Evolutionary conservation across 2,113 vertebrate species (phyloP), one percentile per base, ranked within the genome.

Genomic region (Pluvianellus socialis): DNA sequence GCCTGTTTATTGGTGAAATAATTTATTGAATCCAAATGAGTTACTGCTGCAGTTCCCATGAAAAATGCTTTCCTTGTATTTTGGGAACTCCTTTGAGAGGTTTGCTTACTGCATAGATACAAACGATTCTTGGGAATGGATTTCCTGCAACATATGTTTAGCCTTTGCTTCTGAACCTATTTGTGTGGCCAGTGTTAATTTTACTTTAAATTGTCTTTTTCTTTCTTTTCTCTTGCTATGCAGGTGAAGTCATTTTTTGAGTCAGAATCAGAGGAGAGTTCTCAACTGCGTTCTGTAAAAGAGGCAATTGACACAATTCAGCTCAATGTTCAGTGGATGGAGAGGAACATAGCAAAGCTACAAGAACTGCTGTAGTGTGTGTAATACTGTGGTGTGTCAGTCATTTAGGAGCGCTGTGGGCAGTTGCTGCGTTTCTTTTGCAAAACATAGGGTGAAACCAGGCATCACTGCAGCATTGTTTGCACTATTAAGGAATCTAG

Each of bases 231-330:
- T 52, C 22, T 92, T 94, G 32, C 30, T 62, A 33, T 97, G 28
- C 94, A 99, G 99, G 99, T 99, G 59, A 98, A 98, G 91, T 88
- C 96, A 14, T 99, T 99, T 98, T 99, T 99, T 97, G 98, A 98
- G 76, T 98, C 98, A 76, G 98, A 99, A 82, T 98, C 98, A 53
- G 98, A 99, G 50, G 97, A 98, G 50, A 98, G 98, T 84, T 99
- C 98, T 90, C 98, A 98, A 75, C 98, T 99, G 92, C 98, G 94
- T n/a, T 99, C 97, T 45, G 98, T 99, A 45, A 98, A 98, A 96
- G 99, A 99, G 71, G 99, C 99, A 42, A 94, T 99, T 53, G 98
- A 99, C 94, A 98, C 98, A 92, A 99, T 99, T 97, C 98, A 98
- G 53, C 70, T 99, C 82, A 99, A 99, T 97, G 98, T 98, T 92